Evolutionary conservation across 2,888 invertebrate species (phyloP), one percentile per base, ranked within the genome.

Genomic region (Carpatolechia fugitivella): DNA sequence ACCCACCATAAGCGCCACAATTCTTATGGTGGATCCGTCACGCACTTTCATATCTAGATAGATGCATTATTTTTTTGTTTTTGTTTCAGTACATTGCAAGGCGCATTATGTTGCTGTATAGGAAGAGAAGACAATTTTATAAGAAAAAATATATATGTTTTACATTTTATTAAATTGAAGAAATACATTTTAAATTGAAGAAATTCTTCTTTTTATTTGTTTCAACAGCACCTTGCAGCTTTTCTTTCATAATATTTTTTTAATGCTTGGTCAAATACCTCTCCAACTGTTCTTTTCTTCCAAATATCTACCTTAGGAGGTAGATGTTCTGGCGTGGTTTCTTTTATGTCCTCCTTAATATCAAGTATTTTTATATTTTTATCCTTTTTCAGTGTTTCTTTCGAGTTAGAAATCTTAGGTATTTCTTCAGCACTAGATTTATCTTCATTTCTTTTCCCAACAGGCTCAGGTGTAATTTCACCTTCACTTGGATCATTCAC

Each of bases 271-370:
- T 95, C 94, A 79, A 94, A 95, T 1, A 93, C 91, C 50, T 91
- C 92, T 6, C 96, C 97, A 13, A 97, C 93, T 29, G 97, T 97
- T 65, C 97, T 91, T 72, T 97, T 97, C 69, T 94, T 93, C 96
- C 96, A 97, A 69, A 97, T 94, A 72, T 94, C 93, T 58, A 92
- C 83, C 85, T 94, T 94, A 8, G 89, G 85, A n/a, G 74, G 67
- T 49, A 65, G 66, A 47, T 57, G 59, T 46, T 58, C 60, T 29
- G 66, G 60, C 35, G 62, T 66, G 40, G 63, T 60, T 46, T 55
- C 35, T 40, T 53, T 58, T 51, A 67, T 65, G 29, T 60, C 62
- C 36, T 69, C 13, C 50, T 33, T n/a, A 16, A 5, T 6, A 10
- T 46, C 24, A 0, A 4, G 7, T 5, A 29, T 24, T 20, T 44